A percentile compares a stretch with the other conserved stretches of the same genome.
These are phyloP conservation scores for Leptopilina drosophilae DNA, from an alignment of 2,888 invertebrate genomes.

Conservation along the genomic window DNA sequence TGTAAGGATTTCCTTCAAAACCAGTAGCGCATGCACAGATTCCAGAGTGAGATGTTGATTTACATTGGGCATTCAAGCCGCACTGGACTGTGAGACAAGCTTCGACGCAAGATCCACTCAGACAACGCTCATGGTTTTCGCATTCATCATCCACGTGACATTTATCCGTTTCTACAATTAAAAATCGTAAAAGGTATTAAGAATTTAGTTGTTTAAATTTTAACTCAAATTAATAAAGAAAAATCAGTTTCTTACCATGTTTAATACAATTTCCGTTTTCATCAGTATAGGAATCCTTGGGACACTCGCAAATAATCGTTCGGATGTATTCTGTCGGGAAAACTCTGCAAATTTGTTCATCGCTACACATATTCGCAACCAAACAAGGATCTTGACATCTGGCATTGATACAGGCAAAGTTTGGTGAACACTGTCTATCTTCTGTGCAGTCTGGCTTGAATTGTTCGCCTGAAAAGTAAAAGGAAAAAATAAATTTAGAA, in stretches of 20 bases:
- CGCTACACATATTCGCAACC: constrained; percentile 84
- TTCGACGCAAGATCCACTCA: constrained; percentile 86
- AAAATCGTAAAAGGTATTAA: not conserved
- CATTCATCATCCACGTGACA: constrained; percentile 81
- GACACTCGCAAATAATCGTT: constrained; percentile 92
- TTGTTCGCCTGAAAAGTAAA: constrained; percentile 54
- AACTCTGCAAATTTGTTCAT: constrained; percentile 88
- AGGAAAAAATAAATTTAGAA: not conserved
- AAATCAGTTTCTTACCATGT: constrained; percentile 71
- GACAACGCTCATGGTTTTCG: constrained; percentile 85
- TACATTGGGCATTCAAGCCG: constrained; percentile 90
- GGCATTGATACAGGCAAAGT: constrained; percentile 87
- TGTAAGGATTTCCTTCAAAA: constrained; percentile 87
- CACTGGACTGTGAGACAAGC: constrained; percentile 88
- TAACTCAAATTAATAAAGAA: not conserved
- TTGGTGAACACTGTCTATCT: constrained; percentile 87
- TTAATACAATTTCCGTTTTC: constrained; percentile 84
- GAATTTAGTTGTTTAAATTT: not conserved
- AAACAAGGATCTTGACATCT: constrained; percentile 89
- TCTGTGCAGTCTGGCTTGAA: constrained; percentile 82
- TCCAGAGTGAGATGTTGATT: constrained; percentile 86
- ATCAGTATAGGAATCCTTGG: constrained; percentile 87
- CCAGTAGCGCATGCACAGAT: constrained; percentile 88
- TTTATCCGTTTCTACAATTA: constrained; percentile 43
- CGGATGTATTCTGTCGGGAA: constrained; percentile 88